phyloP scores from a whole-genome alignment of 2,113 vertebrate species.

The Brachionichthys hirsutus region DNA sequence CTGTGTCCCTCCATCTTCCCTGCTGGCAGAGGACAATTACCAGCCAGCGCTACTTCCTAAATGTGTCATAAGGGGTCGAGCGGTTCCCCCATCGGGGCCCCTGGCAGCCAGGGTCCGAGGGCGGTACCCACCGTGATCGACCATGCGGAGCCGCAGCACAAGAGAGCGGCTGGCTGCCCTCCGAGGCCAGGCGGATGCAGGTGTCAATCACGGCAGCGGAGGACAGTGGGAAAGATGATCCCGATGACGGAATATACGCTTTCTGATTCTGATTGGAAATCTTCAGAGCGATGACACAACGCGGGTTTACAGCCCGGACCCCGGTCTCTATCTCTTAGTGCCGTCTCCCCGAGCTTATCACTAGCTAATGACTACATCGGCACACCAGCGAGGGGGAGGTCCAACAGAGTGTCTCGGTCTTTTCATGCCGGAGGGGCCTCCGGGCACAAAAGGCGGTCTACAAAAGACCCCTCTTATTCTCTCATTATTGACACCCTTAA shows the following conservation, averaged over 20 bases:
- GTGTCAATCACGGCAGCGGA: conserved; percentile 60
- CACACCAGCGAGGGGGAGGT: conserved; percentile 53
- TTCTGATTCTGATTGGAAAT: conserved; percentile 29
- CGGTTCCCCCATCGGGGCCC: conserved; percentile 41
- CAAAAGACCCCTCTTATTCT: conserved; percentile 88
- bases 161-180: conserved; percentile 53
- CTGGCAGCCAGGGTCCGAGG: conserved; percentile 38
- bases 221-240: conserved; percentile 23
- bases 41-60: conserved; percentile 68
- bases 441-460: conserved; percentile 56
- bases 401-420: conserved; percentile 44
- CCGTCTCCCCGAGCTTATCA: conserved; percentile 44
- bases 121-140: conserved; percentile 49
- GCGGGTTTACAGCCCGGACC: conserved; percentile 1
- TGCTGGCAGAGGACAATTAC: conserved; percentile 68
- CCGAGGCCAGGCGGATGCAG: conserved; percentile 53
- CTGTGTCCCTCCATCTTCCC: conserved; percentile 48
- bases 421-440: conserved; percentile 69
- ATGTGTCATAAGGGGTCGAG: conserved; percentile 47
- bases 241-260: conserved; percentile 10
- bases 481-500: conserved; percentile 84
- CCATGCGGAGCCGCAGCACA: conserved; percentile 64
- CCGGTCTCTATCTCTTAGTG: conserved; percentile 14
- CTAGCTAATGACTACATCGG: conserved; percentile 61
- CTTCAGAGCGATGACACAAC: too few species aligned